Conservation (phyloP, 1,140 invertebrate genomes). For the Diprion similis region DNA sequence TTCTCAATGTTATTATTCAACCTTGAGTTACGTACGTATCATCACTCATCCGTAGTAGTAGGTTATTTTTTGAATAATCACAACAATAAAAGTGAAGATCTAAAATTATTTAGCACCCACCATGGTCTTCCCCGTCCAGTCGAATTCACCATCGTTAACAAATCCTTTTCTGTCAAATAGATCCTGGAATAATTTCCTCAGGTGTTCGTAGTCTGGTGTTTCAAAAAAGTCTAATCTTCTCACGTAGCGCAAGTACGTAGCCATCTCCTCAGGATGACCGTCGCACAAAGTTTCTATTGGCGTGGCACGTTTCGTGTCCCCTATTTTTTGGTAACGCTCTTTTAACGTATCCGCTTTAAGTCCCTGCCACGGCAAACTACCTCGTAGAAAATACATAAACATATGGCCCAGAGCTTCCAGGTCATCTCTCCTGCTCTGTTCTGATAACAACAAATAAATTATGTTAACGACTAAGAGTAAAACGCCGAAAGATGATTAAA, state of each 20-base stretch:
- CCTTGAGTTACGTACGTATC: slow-evolving; percentile 12
- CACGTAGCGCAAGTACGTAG: slow-evolving; percentile 97
- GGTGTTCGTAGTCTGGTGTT: slow-evolving; percentile 99
- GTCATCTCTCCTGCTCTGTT: slow-evolving; percentile 99
- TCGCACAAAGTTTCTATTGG: slow-evolving; percentile 98
- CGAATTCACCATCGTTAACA: slow-evolving; percentile 95
- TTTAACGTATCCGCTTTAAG: slow-evolving; percentile 99
- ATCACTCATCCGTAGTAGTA: neutral
- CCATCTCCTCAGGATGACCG: slow-evolving; percentile 97
- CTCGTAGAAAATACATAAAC: slow-evolving; percentile 99
- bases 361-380: slow-evolving; percentile 99
- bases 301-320: slow-evolving; percentile 98
- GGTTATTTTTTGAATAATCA: too few relatives aligned
- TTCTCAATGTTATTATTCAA: neutral
- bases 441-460: slow-evolving; percentile 63
- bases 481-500: slow-evolving; percentile 8
- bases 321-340: slow-evolving; percentile 99
- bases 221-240: slow-evolving; percentile 98
- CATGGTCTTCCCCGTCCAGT: slow-evolving; percentile 98
- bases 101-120: slow-evolving; percentile 60
- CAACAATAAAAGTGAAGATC: too few relatives aligned
- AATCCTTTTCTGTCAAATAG: slow-evolving; percentile 93
- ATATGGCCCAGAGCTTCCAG: slow-evolving; percentile 99
- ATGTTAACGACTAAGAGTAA: slow-evolving; percentile 12
- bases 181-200: slow-evolving; percentile 93